These are phyloP conservation scores for Aplochiton taeniatus DNA, from an alignment of 2,797 vertebrate species.

Conservation along the genomic window DNA sequence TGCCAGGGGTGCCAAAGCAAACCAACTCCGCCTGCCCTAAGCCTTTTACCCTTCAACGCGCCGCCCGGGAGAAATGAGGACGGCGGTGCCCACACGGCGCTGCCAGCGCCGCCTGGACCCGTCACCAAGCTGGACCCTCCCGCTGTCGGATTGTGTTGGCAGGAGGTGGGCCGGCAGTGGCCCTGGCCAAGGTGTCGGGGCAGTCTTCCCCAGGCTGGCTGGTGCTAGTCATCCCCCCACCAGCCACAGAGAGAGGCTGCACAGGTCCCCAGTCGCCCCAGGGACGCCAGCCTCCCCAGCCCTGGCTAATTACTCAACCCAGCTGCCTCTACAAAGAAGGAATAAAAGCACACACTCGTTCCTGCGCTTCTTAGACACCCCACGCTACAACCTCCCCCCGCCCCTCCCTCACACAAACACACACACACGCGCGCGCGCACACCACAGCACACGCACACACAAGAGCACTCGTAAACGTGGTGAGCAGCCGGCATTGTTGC, in stretches of 20 bases:
- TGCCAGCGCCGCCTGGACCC: no score
- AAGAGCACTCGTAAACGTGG: conserved; percentile 33
- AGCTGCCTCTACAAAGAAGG: conserved; percentile 38
- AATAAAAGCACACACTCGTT: conserved; percentile 39
- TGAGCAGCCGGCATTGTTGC: conserved; percentile 52
- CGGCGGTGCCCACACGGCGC: no score
- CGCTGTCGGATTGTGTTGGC: neutral
- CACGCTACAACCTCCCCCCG: no score
- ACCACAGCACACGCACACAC: neutral
- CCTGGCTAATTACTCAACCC: conserved; percentile 60
- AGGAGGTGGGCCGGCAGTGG: no score
- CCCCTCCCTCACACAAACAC: no score
- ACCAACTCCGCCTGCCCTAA: no score
- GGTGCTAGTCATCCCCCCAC: conserved; percentile 47
- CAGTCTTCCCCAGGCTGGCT: neutral
- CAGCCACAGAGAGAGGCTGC: conserved; percentile 33
- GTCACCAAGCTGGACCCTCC: no score
- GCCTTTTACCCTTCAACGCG: no score
- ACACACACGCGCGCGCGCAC: no score
- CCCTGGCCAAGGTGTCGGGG: neutral
- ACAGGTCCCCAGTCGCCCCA: conserved; percentile 42
- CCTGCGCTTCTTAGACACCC: conserved; percentile 45
- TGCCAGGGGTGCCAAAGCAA: no score
- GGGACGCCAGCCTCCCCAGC: conserved; percentile 42
- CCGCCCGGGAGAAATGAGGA: no score